Evolutionary conservation across 2,113 vertebrate species (phyloP), one percentile per base, ranked within the genome.

Genomic region (Nicator chloris): DNA sequence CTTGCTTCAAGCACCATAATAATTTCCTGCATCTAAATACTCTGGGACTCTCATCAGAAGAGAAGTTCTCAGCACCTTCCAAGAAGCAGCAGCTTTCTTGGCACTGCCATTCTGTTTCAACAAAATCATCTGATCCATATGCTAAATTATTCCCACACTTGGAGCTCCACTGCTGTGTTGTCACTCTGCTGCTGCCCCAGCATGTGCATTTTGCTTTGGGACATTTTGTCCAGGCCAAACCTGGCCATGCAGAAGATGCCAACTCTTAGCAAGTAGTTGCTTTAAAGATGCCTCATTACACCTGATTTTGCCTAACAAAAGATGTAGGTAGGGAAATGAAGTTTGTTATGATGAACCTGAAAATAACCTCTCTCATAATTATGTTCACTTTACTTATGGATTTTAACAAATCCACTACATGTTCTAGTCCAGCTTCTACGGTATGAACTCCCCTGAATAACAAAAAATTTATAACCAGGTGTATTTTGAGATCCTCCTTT

Each of bases 81-180:
- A 79, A 71, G 59, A 72, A 81, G 50, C 9, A 1, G 42, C 42
- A 44, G 42, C 42, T 44, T 90, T 82, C 68, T 93, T 86, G 86
- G 82, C 84, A 93, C 12, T 0, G 1, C 30, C 59, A 15, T 83
- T 92, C 82, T 35, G 31, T 80, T 90, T 72, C 76, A 69, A 57
- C 22, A 63, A 53, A 91, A 84, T 91, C 42, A 70, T 86, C 72
- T 88, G 50, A 88, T 90, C 79, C 82, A 35, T 47, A 66, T 86
- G 86, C 72, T 92, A 86, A 96, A 90, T 92, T 81, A 94, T 92
- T 92, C 70, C 56, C 76, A 59, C 39, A 45, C 59, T 88, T 28
- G 4, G 15, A 66, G 44, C 45, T 45, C 8, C 60, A 31, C 51
- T 87, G 77, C 73, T 83, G 50, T 61, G 72, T 65, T 69, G 44